A percentile compares a stretch with the other conserved stretches of the same genome.
Conservation (phyloP, 2,888 invertebrate genomes). For the Monoplex corrugatus region DNA sequence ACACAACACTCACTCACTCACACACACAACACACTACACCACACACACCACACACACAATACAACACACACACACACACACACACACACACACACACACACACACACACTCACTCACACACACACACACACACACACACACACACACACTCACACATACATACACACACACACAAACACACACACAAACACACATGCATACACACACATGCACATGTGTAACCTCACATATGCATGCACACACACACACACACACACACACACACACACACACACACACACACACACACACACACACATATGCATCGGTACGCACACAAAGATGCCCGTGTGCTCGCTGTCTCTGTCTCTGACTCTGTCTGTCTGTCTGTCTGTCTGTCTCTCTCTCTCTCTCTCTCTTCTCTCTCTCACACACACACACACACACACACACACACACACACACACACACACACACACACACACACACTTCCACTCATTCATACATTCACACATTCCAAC, state of each 20-base stretch:
- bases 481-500: too few species aligned
- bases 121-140: conserved; percentile 10
- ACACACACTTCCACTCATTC: too few species aligned
- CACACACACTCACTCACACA: neutral
- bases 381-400: too few species aligned
- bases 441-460: too few species aligned
- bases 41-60: neutral
- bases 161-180: neutral
- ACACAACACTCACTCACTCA: neutral
- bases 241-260: neutral
- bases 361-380: too few species aligned
- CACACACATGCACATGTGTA: neutral
- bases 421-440: too few species aligned
- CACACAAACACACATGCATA: neutral
- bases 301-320: too few species aligned
- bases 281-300: conserved; percentile 4
- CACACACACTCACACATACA: neutral
- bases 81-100: neutral
- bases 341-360: too few species aligned
- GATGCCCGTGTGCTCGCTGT: too few species aligned
- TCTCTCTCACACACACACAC: too few species aligned
- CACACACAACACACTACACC: neutral
- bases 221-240: neutral
- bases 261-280: conserved; percentile 15
- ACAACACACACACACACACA: neutral